A percentile compares a stretch with the other conserved stretches of the same genome.
Evolutionary conservation across 2,888 invertebrate species (phyloP).

Genomic region (Clunio marinus): DNA sequence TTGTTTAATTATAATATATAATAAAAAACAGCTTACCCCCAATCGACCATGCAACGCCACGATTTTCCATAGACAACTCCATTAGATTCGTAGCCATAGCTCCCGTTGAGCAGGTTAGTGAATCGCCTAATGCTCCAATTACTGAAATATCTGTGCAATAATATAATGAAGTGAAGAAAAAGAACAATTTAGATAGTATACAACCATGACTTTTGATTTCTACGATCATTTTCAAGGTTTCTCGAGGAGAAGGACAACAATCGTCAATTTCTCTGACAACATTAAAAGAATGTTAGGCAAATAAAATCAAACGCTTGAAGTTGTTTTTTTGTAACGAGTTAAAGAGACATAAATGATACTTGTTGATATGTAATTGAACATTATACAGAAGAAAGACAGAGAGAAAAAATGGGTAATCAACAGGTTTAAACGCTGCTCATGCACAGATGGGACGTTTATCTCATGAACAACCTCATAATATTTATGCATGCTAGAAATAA

Average conservation of each 20-base stretch:
- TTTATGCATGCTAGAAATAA: too few species aligned
- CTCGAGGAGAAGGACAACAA: too few species aligned
- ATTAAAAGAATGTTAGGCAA: too few species aligned
- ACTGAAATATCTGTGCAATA: constrained; percentile 55
- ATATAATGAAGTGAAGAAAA: constrained; percentile 43
- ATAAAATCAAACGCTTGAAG: too few species aligned
- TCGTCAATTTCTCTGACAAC: too few species aligned
- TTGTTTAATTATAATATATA: constrained; percentile 47
- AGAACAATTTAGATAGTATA: constrained; percentile 42
- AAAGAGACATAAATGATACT: too few species aligned
- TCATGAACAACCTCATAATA: too few species aligned
- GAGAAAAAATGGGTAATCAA: constrained; percentile 12
- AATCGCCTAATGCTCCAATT: constrained; percentile 56
- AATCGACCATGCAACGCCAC: constrained; percentile 50
- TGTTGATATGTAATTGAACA: too few species aligned
- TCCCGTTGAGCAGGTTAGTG: constrained; percentile 54
- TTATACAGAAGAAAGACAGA: too few species aligned
- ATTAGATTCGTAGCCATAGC: constrained; percentile 47
- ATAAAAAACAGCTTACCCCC: constrained; percentile 43
- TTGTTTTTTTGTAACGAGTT: too few species aligned
- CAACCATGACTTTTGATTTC: too few species aligned
- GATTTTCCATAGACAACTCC: constrained; percentile 49
- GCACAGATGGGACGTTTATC: not conserved
- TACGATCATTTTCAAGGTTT: too few species aligned
- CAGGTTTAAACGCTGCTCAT: not conserved